A percentile compares a stretch with the other conserved stretches of the same genome.
These are phyloP conservation scores for Dicentrarchus labrax DNA, from an alignment of 2,113 vertebrate genomes.

Conservation along the genomic window DNA sequence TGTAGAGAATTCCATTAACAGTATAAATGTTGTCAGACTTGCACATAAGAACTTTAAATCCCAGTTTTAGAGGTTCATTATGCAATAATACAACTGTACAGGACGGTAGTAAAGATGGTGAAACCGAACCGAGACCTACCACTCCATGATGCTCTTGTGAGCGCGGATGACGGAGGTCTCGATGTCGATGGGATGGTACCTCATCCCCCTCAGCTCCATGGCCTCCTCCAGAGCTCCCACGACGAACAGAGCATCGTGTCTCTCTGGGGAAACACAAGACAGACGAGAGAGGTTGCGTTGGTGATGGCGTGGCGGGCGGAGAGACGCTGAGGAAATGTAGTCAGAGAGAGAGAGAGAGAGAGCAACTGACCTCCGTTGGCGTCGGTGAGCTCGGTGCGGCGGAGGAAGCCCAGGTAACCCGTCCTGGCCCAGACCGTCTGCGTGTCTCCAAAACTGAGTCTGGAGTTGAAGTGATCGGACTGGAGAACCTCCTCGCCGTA, in stretches of 20 bases:
- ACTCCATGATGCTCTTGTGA: constrained; percentile 98
- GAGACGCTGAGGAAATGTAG: fast-evolving
- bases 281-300: neutral
- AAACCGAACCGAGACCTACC: constrained; percentile 78
- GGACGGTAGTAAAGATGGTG: too few species aligned
- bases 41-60: too few species aligned
- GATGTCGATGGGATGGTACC: constrained; percentile 98
- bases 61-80: too few species aligned
- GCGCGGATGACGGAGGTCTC: constrained; percentile 98
- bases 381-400: constrained; percentile 97
- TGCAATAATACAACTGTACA: too few species aligned
- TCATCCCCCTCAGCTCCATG: constrained; percentile 98
- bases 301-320: fast-evolving
- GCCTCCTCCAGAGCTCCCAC: constrained; percentile 98
- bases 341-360: fast-evolving
- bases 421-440: constrained; percentile 96
- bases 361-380: constrained; percentile 91
- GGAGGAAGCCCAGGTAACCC: constrained; percentile 96
- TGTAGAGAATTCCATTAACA: too few species aligned
- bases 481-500: constrained; percentile 97
- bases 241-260: constrained; percentile 97
- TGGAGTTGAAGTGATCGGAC: constrained; percentile 96
- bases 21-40: too few species aligned
- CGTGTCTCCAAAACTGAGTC: constrained; percentile 97
- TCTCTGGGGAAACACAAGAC: constrained; percentile 81